Evolutionary conservation across 2,888 invertebrate genomes (phyloP), one percentile per base, ranked within the genome.

Genomic region (Brachylomia viminalis): DNA sequence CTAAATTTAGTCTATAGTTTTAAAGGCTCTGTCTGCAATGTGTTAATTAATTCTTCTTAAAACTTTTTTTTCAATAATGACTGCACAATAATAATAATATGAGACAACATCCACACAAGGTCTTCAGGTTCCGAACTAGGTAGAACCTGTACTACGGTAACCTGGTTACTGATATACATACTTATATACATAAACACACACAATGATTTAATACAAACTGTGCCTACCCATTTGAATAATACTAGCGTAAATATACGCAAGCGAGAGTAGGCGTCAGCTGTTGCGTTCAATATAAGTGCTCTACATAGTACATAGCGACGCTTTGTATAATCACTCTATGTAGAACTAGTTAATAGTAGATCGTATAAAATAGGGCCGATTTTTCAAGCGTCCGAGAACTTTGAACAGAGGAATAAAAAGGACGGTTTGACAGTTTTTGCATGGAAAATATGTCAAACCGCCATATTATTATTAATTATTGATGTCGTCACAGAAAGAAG

Each of bases 201-300:
- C 15, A n/a, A 56, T 56, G 15, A 27, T 56, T 56, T 27, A 27
- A 56, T 27, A 72, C 70, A 45, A 54, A 52, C 70, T 11, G 45
- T 70, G 71, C 59, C 11, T 20, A 61, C 52, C 42, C 33, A 54
- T 61, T 77, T 30, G 20, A 70, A 52, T 79, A 15, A 11, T 27
- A 70, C 38, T n/a, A 54, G 77, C 71, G 52, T n/a, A 45, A 52
- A 79, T 54, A 78, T 78, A 70, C 17, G 20, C 54, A 49, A 72
- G 47, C 62, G 78, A 70, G 49, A 42, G 2, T n/a, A 11, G n/a
- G 72, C 62, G 79, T 7, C 77, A 78, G 77, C 72, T 78, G 77
- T 56, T 56, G 33, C 62, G 47, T 79, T 77, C 49, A 64, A 64
- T 72, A 33, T 79, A 64, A 27, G 47, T 56, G 47, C 30, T 79